phyloP scores from a whole-genome alignment of 2,113 vertebrate species.

The Ahaetulla prasina region DNA sequence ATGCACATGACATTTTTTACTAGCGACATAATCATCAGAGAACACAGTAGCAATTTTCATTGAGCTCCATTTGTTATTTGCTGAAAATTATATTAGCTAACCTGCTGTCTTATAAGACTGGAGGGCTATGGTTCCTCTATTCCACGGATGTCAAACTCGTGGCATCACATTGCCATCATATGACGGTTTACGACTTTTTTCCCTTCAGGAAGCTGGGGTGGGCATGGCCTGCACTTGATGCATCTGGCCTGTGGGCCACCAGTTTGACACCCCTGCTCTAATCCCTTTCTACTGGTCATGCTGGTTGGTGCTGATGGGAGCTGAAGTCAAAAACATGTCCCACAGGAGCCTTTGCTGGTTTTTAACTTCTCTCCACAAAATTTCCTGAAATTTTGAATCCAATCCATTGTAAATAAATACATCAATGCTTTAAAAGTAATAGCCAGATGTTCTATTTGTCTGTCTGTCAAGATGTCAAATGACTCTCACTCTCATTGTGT shows the following conservation, averaged over 20 bases:
- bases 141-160: no score
- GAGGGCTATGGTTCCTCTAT: neutral
- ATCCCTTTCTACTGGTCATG: neutral
- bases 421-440: neutral
- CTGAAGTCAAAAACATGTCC: neutral
- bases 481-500: neutral
- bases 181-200: no score
- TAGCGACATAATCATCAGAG: neutral
- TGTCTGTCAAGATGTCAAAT: neutral
- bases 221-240: no score
- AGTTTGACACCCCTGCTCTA: neutral
- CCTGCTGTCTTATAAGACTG: neutral
- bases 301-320: neutral
- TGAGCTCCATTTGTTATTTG: neutral
- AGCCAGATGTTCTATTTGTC: neutral
- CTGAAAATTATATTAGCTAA: neutral
- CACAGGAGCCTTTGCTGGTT: neutral
- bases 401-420: neutral
- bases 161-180: no score
- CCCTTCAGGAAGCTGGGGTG: no score
- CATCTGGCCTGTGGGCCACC: no score
- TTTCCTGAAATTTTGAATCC: neutral
- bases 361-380: neutral
- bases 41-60: neutral
- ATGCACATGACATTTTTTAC: neutral